Percentiles rank a stretch among this genome's conserved stretches.
These are phyloP conservation scores for Guaruba guarouba DNA, from an alignment of 2,113 vertebrate species.

Conservation along the genomic window DNA sequence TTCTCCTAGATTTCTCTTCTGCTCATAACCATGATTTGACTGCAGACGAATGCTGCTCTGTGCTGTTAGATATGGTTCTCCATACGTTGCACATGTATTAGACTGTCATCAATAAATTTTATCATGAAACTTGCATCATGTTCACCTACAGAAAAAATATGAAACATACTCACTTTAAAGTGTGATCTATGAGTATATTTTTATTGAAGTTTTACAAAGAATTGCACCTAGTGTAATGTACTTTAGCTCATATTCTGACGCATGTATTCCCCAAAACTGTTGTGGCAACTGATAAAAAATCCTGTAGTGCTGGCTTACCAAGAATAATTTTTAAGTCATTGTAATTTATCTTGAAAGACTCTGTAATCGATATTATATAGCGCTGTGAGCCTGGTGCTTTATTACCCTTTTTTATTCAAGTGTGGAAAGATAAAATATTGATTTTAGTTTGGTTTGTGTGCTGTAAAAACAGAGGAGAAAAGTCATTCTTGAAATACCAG, in stretches of 20 bases:
- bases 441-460: slow-evolving; percentile 35
- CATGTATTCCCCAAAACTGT: background rate
- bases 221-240: background rate
- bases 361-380: slow-evolving; percentile 6
- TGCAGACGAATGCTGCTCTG: background rate
- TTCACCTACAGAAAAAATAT: background rate
- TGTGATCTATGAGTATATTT: background rate
- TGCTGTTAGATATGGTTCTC: background rate
- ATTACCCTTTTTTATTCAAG: slow-evolving; percentile 29
- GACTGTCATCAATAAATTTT: background rate
- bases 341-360: slow-evolving; percentile 41
- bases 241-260: background rate
- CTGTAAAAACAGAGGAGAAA: slow-evolving; percentile 24
- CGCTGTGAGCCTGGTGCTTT: slow-evolving; percentile 21
- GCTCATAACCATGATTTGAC: background rate
- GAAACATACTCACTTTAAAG: background rate
- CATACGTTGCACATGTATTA: background rate
- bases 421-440: slow-evolving; percentile 30
- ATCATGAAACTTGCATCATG: background rate
- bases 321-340: slow-evolving; percentile 13
- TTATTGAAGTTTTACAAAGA: background rate
- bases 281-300: background rate
- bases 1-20: background rate
- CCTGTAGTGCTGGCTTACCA: background rate
- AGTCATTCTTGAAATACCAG: slow-evolving; percentile 17